Base-by-base conservation (phyloP, 2,113 vertebrate species). In the Paralichthys olivaceus region DNA sequence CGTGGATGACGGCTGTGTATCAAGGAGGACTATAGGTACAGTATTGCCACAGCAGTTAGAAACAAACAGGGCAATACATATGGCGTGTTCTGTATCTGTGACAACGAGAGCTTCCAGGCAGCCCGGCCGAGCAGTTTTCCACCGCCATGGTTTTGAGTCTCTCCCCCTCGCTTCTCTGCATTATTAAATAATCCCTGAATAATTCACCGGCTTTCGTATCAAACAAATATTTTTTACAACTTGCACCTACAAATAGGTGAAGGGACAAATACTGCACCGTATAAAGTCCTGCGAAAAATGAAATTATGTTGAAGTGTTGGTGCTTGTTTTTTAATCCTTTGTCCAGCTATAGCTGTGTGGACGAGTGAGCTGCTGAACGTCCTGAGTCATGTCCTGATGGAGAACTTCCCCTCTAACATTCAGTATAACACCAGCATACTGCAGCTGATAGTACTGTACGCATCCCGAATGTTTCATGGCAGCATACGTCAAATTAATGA, bases 141-240 rank as follows among this genome's bases (percentile, higher is more conserved):
- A 85, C 37, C 88, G 85, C 88, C 86, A 61, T 83, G 88, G 88
- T 91, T 94, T 89, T 93, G 86, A 91, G 80, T 92, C 90, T 93
- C 91, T 93, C 88, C 86, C 88, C 87, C 89, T 84, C 84, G 83
- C 91, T 95, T 95, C 94, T 90, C 83, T 96, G 93, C 94, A 96
- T 96, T 96, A 96, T 96, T 96, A 95, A 97, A 94, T 95, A 92
- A 94, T 87, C 79, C 77, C 93, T 96, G 91, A 94, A 96, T 96
- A 93, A 97, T 97, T 96, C 90, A 95, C 79, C 75, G 74, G 79
- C 81, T 83, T 94, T 94, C 89, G 75, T 94, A 93, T 94, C 84
- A 95, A 95, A 95, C 90, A 93, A 94, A 94, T 92, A 94, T 92
- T 91, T 89, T 58, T 95, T 93, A 89, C 81, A 92, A 95, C 94